Evolutionary conservation across 2,113 vertebrate genomes (phyloP), one percentile per base, ranked within the genome.

Genomic region (Girardinichthys multiradiatus): DNA sequence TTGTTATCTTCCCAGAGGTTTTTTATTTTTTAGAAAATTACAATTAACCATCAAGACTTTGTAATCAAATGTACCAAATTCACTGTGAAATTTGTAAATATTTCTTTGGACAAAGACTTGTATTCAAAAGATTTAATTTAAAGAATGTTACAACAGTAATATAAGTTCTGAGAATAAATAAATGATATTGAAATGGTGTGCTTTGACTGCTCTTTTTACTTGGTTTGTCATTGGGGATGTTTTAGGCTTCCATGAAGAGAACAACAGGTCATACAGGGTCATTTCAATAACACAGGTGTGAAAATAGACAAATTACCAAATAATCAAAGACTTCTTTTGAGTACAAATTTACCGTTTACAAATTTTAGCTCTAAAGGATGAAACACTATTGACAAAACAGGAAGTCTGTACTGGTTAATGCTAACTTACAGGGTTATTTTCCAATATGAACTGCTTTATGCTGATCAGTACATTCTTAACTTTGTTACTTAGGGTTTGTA

Each of bases 61-160:
- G 9, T 66, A 73, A 77, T 62, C 77, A 86, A 86, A 84, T 82
- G 62, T 69, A 87, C 76, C 80, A 85, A 78, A 79, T 83, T 86
- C 80, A 91, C 87, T 92, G 90, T 91, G 88, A 91, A 82, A 66
- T 84, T 30, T 91, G 90, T 91, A 90, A 70, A 90, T 91, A 91
- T 77, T 57, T 77, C 19, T 68, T 61, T 62, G 65, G 68, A 69
- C 19, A 31, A 59, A 29, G 30, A 30, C 17, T 33, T 13, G 9
- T 17, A 64, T 71, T 71, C 35, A 0, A 76, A 76, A 75, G 31
- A 62, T 72, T 35, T 72, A 72, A 87, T 81, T 88, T 77, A 87
- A 91, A 76, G 31, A 73, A 29, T 7, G 27, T 57, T 85, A 76
- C 8, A 21, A 58, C 45, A 70, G 8, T 80, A 83, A 85, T 87